phyloP scores from a whole-genome alignment of 2,797 vertebrate species.

The Mallotus villosus region DNA sequence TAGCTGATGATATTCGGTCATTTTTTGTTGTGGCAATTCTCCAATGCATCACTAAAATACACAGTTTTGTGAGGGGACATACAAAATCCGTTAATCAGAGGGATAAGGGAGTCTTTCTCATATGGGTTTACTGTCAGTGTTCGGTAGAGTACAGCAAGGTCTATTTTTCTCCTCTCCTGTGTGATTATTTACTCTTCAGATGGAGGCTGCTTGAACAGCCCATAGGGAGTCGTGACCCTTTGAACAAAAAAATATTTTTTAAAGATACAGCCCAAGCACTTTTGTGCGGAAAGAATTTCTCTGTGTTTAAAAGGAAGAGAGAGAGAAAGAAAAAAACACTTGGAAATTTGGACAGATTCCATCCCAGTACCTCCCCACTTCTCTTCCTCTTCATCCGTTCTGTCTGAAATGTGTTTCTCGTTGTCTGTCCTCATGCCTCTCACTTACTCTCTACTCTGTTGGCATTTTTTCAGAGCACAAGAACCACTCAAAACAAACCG shows the following conservation, averaged over 20 bases:
- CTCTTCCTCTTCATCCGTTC: background rate
- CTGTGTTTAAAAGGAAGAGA: slow-evolving; percentile 56
- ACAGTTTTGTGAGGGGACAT: too few species aligned
- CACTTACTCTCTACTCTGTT: slow-evolving; percentile 56
- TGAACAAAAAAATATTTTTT: slow-evolving; percentile 49
- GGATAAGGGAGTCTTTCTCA: background rate
- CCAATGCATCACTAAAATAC: background rate
- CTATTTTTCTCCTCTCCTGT: slow-evolving; percentile 23
- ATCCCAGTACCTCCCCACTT: slow-evolving; percentile 32
- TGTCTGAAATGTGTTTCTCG: slow-evolving; percentile 68
- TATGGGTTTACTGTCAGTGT: background rate
- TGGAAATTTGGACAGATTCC: slow-evolving; percentile 63
- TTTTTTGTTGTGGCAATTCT: background rate
- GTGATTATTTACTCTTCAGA: slow-evolving; percentile 31
- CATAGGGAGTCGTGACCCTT: slow-evolving; percentile 40
- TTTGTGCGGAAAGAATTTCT: slow-evolving; percentile 72
- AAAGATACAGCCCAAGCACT: slow-evolving; percentile 60
- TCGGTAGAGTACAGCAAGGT: slow-evolving; percentile 14
- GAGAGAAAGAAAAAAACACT: slow-evolving; percentile 28
- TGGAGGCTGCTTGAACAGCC: slow-evolving; percentile 49
- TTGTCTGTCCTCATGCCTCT: slow-evolving; percentile 60
- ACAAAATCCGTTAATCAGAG: too few species aligned
- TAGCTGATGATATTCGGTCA: background rate
- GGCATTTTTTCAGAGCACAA: slow-evolving; percentile 55
- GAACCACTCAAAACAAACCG: slow-evolving; percentile 58